Percentiles rank a stretch among this genome's conserved stretches.
Conservation (phyloP, 2,113 vertebrate species). For the Alouatta palliata region DNA sequence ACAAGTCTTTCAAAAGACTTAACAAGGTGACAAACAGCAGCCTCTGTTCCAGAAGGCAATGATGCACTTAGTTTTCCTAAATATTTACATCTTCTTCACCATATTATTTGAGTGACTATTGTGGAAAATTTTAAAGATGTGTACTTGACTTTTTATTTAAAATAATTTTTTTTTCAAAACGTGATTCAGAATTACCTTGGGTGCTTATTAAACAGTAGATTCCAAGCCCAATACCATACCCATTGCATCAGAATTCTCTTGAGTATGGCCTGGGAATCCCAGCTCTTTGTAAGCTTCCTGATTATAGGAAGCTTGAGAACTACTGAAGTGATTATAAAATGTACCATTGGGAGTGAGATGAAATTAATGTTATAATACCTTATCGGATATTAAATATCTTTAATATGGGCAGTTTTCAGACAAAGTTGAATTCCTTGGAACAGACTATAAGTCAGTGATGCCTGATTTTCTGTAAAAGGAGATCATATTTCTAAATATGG, state of each 20-base stretch:
- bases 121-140: background rate
- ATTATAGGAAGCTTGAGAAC: background rate
- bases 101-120: background rate
- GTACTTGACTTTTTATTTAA: background rate
- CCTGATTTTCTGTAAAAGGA: background rate
- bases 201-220: background rate
- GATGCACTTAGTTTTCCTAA: background rate
- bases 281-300: background rate
- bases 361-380: background rate
- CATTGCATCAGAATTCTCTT: background rate
- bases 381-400: background rate
- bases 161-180: background rate
- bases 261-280: background rate
- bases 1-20: conserved; percentile 10
- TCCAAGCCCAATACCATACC: background rate
- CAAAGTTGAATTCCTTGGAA: conserved; percentile 1
- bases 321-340: background rate
- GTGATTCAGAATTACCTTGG: background rate
- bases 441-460: background rate
- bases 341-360: background rate
- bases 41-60: background rate
- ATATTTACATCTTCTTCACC: background rate
- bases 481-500: background rate
- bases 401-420: conserved; percentile 15
- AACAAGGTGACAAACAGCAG: background rate